Base-by-base conservation (phyloP, 2,888 invertebrate species). In the Macrosoma leucophasiata region DNA sequence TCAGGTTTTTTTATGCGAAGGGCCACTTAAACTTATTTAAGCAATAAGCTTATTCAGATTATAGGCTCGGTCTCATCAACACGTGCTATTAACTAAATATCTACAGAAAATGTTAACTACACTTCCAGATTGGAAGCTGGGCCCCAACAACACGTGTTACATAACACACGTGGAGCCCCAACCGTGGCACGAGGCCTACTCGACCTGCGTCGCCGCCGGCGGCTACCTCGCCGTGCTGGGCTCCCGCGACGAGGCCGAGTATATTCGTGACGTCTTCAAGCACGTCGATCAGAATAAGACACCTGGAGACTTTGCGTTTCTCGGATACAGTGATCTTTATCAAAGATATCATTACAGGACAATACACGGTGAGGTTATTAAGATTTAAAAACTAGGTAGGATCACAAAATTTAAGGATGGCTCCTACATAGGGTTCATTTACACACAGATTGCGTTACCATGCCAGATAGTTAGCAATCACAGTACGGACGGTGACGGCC, bases 291-390 rank as follows among this genome's bases (percentile, higher is more conserved):
- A 58, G 13, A 41, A 45, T 6, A 48, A 55, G 13, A 52, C 60
- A 13, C 63, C 62, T 0, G 54, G 50, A 5, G 58, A 62, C 38
- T 55, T 64, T 27, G 66, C 65, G 3, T 69, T 61, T 26, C 29
- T 69, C 11, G 67, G 67, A 3, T 69, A 57, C 30, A 65, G 48
- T 29, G 67, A 69, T 30, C 46, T 65, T 12, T 62, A 65, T 32
- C 55, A 57, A 31, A 44, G 45, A 17, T 54, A 58, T 29, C 67
- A 67, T 34, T 69, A 55, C 29, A 52, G 62, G 31, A 69, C 69
- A 27, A 48, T 69, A n/a, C 51, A 55, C 34, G 69, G 67, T 66
- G 46, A 43, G 38, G n/a, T n/a, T n/a, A n/a, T n/a, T n/a, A n/a
- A n/a, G n/a, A n/a, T n/a, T n/a, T n/a, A n/a, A n/a, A n/a, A n/a